Evolutionary conservation across 1,140 invertebrate genomes (phyloP), one percentile per base, ranked within the genome.

Genomic region (Neodiprion lecontei): DNA sequence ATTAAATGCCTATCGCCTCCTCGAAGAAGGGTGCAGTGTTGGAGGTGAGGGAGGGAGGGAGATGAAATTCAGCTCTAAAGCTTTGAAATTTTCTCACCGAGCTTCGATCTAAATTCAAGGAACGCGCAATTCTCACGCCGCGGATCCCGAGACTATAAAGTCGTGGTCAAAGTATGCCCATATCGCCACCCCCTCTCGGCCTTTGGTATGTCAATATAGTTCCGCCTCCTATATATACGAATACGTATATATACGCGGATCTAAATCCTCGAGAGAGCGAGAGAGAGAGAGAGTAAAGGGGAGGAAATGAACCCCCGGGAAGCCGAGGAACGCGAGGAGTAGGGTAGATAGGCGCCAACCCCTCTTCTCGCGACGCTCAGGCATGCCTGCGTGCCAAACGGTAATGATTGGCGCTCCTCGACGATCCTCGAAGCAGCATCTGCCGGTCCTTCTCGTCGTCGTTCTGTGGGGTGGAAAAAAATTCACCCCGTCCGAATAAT

Each of bases 171-270:
- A 86, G 86, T 88, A 88, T 88, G 86, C 83, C 83, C 83, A 87
- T 87, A 86, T 86, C 81, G 79, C 67, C 76, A 78, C 17, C 17
- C 17, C 17, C 17, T 0, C 17, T 21, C 17, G 17, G 69, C 78
- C 81, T 79, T 79, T 79, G 86, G 86, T 87, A 88, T 88, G 86
- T 85, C 86, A 88, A 87, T 88, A 88, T 87, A 87, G 77, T 77
- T 78, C 75, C 72, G 65, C 66, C 70, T 65, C 53, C n/a, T 61
- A 61, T n/a, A n/a, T 61, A 61, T n/a, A 61, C n/a, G n/a, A 11
- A 61, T 61, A 61, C 53, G n/a, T 11, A n/a, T 11, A n/a, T 61
- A n/a, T 61, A 11, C 67, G 21, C 9, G 67, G 67, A 11, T 53
- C 50, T 1, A 11, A 10, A 10, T 53, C 50, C 50, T 53, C 50